Base-by-base conservation (phyloP, 2,888 invertebrate species). In the Allygus modestus region DNA sequence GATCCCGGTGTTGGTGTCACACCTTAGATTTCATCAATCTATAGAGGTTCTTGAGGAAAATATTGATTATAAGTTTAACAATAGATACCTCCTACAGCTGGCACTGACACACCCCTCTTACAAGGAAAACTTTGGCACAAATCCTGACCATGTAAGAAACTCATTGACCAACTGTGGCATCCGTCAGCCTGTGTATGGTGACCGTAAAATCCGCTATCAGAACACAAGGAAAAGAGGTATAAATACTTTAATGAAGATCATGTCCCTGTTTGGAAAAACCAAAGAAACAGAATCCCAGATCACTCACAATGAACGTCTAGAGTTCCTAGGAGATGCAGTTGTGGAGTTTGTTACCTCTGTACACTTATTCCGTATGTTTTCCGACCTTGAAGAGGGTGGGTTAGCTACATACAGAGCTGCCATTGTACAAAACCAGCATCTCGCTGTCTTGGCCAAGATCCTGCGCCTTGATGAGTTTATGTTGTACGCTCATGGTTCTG, bases 291-390 rank as follows among this genome's bases (percentile, higher is more conserved):
- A 96, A 88, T 98, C 98, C 0, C 97, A 97, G 88, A 97, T 98
- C 86, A 97, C 97, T 0, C 97, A 98, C 90, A 98, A 99, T 90
- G 99, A 99, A 90, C 93, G 99, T 2, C 91, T 99, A 37, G 99
- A 99, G 91, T 99, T 99, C 90, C 92, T 99, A 0, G 99, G 99
- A 0, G 99, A 99, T 91, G 99, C 99, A 0, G 99, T 99, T 0
- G 98, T 99, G 0, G 99, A 99, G 91, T 99, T 99, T 90, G 92
- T 99, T 0, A 97, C 98, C 46, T 98, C 97, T 0, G 98, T 98
- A 88, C 99, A 99, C 89, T 92, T 99, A 88, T 99, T 98, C 91
- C 96, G 96, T 89, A 96, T 99, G 94, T 99, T 99, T 91, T 98
- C 99, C 0, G 96, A 97, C 81, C 91, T 99, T 81, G 98, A 99